Percentiles rank a stretch among this genome's conserved stretches.
These are phyloP conservation scores for Hylaeus volcanicus DNA, from an alignment of 1,140 invertebrate species.

Conservation along the genomic window DNA sequence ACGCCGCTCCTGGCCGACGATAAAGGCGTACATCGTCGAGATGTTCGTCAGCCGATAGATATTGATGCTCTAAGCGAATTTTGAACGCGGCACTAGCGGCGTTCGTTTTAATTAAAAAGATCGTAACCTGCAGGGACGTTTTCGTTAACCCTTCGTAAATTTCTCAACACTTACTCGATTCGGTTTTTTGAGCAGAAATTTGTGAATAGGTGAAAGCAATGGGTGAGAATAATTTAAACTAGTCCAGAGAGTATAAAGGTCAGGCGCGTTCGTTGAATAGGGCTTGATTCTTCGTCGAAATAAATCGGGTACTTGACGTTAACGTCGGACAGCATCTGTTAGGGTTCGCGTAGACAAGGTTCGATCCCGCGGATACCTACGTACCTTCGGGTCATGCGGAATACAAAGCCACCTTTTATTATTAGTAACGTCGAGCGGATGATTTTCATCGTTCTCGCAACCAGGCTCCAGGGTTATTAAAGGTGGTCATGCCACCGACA, in stretches of 20 bases:
- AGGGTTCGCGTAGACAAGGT: conserved; percentile 11
- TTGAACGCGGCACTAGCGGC: not conserved
- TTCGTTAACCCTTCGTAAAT: not conserved
- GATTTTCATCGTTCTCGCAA: conserved; percentile 57
- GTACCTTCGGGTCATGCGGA: conserved; percentile 58
- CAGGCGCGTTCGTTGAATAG: too few relatives aligned
- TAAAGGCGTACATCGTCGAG: conserved; percentile 1
- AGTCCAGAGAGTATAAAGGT: too few relatives aligned
- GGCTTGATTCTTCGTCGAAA: too few relatives aligned
- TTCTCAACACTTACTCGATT: not conserved
- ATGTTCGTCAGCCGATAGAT: conserved; percentile 6
- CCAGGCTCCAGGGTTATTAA: conserved; percentile 62
- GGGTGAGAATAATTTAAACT: too few relatives aligned
- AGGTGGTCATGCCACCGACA: conserved; percentile 28
- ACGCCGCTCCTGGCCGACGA: not conserved
- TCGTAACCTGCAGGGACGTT: not conserved
- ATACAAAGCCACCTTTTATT: conserved; percentile 67
- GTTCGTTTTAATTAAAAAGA: conserved; percentile 18
- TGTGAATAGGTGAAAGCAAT: too few relatives aligned
- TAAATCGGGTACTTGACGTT: too few relatives aligned
- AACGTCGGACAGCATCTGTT: too few relatives aligned
- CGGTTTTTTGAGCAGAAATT: too few relatives aligned
- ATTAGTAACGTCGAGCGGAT: conserved; percentile 66
- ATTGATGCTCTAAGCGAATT: conserved; percentile 22
- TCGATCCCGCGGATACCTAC: conserved; percentile 32